A percentile compares a stretch with the other conserved stretches of the same genome.
Conservation (phyloP, 1,140 invertebrate species). For the Pseudomyrmex concolor region DNA sequence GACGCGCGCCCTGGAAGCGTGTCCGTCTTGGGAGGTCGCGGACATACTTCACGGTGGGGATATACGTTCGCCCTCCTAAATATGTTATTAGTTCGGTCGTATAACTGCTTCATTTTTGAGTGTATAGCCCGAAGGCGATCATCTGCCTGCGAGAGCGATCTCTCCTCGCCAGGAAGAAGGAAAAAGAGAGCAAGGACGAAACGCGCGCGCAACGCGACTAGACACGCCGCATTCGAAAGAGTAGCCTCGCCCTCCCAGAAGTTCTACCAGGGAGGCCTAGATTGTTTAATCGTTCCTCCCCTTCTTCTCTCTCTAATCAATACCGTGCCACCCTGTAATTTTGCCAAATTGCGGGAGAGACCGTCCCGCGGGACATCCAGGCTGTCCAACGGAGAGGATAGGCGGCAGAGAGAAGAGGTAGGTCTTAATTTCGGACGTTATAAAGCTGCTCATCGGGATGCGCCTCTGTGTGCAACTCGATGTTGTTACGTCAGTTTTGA, state of each 20-base stretch:
- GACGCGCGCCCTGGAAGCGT: slow-evolving; percentile 73
- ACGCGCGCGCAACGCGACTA: slow-evolving; percentile 44
- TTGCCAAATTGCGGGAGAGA: slow-evolving; percentile 80
- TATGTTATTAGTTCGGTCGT: slow-evolving; percentile 84
- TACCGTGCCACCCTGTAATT: slow-evolving; percentile 81
- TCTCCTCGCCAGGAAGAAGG: slow-evolving; percentile 47
- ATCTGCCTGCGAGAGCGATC: slow-evolving; percentile 74
- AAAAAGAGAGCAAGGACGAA: slow-evolving; percentile 44
- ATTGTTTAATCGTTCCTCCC: slow-evolving; percentile 80
- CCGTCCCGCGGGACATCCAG: slow-evolving; percentile 71
- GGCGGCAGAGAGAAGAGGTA: slow-evolving; percentile 65
- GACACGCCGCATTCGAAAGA: slow-evolving; percentile 47
- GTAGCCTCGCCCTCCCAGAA: slow-evolving; percentile 80
- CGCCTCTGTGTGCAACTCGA: slow-evolving; percentile 4
- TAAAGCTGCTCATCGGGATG: slow-evolving; percentile 43
- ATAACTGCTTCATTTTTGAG: slow-evolving; percentile 83
- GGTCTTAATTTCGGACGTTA: slow-evolving; percentile 77
- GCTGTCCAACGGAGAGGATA: slow-evolving; percentile 60
- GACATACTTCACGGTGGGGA: slow-evolving; percentile 65
- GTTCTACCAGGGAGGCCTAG: slow-evolving; percentile 82
- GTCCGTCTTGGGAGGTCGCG: slow-evolving; percentile 84
- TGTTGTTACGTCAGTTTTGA: slow-evolving; percentile 47
- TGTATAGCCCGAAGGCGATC: slow-evolving; percentile 80
- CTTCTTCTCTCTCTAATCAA: slow-evolving; percentile 75
- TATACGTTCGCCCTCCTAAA: slow-evolving; percentile 79